A percentile compares a stretch with the other conserved stretches of the same genome.
Evolutionary conservation across 2,888 invertebrate species (phyloP).

Genomic region (Frankliniella intonsa): DNA sequence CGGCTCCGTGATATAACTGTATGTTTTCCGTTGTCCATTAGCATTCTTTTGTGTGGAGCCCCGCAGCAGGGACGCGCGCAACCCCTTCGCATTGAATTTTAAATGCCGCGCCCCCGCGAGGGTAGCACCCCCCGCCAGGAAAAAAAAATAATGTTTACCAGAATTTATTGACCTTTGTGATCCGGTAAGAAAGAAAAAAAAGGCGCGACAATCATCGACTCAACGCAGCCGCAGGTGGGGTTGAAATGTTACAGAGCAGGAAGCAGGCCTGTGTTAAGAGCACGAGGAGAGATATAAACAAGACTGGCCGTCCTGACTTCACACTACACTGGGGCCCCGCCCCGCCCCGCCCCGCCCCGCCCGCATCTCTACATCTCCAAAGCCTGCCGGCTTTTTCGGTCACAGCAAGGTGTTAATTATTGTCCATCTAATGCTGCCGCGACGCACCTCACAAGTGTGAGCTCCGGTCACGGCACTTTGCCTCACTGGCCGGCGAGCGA

Average conservation of each 20-base stretch:
- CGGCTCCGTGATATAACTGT: not conserved
- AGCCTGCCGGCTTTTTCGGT: not conserved
- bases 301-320: not conserved
- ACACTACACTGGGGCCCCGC: not conserved
- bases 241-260: not conserved
- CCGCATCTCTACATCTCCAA: not conserved
- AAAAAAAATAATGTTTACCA: not conserved
- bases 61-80: not conserved
- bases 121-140: too few relatives aligned
- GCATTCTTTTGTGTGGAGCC: not conserved
- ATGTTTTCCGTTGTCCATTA: conserved; percentile 15
- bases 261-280: not conserved
- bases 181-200: not conserved
- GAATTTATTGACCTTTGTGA: not conserved
- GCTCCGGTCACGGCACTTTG: not conserved
- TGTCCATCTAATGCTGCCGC: not conserved
- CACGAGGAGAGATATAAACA: too few relatives aligned
- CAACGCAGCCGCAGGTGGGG: too few relatives aligned
- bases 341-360: not conserved
- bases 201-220: not conserved
- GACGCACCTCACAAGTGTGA: not conserved
- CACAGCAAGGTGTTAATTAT: conserved; percentile 6
- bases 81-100: not conserved
- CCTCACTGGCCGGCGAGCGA: not conserved
- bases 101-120: not conserved